These are phyloP conservation scores for Plebejus argus DNA, from an alignment of 2,888 invertebrate genomes.

Conservation along the genomic window DNA sequence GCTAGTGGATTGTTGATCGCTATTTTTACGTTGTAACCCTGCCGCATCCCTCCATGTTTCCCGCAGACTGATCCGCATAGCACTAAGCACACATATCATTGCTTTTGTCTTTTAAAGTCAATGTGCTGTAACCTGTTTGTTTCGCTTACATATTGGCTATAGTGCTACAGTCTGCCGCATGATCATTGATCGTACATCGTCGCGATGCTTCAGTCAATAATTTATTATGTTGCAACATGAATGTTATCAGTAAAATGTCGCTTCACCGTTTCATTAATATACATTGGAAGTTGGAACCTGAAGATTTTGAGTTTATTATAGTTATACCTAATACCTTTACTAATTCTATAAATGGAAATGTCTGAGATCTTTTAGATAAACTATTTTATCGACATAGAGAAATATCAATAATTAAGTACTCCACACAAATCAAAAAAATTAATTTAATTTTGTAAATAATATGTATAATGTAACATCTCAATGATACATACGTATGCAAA, in stretches of 20 bases:
- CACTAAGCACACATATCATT: not conserved
- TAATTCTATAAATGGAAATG: no score
- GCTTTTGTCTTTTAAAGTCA: not conserved
- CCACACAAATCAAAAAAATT: no score
- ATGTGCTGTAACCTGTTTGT: not conserved
- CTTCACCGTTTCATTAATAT: not conserved
- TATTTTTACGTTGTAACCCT: no score
- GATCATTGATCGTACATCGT: not conserved
- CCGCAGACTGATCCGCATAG: not conserved
- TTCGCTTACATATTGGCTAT: not conserved
- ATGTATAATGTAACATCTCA: no score
- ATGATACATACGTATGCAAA: no score
- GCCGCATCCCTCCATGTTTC: not conserved
- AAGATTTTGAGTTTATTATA: not conserved
- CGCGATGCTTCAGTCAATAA: not conserved
- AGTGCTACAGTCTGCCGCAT: not conserved
- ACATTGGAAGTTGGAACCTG: not conserved
- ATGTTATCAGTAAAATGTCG: not conserved
- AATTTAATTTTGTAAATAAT: no score
- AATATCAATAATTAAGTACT: no score
- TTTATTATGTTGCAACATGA: not conserved
- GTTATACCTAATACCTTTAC: no score
- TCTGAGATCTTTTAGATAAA: no score
- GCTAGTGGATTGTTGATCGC: no score
- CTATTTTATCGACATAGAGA: no score